Percentiles rank a stretch among this genome's conserved stretches.
Evolutionary conservation across 2,797 vertebrate species (phyloP).

Genomic region (Remorina albescens): DNA sequence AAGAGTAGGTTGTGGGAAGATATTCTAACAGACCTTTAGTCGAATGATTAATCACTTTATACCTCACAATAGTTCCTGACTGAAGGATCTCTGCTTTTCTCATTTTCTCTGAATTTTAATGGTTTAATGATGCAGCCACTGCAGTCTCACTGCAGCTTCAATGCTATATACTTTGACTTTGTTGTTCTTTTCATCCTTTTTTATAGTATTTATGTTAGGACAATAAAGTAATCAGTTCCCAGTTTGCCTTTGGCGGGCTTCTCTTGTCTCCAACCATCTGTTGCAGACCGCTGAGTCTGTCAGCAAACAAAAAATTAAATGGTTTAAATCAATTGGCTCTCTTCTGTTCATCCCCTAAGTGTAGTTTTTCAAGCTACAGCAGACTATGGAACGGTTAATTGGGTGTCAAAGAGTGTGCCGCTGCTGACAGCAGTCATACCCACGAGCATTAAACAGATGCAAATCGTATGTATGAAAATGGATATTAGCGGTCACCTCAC

Average conservation of each 20-base stretch:
- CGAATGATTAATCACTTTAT: slow-evolving; percentile 45
- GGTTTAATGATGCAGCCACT: slow-evolving; percentile 9
- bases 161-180: slow-evolving; percentile 2
- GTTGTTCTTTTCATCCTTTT: slow-evolving; percentile 23
- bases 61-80: no score
- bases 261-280: slow-evolving; percentile 11
- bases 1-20: slow-evolving; percentile 6
- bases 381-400: slow-evolving; percentile 60
- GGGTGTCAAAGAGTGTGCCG: slow-evolving; percentile 54
- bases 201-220: slow-evolving; percentile 8
- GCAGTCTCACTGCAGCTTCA: slow-evolving; percentile 25
- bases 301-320: slow-evolving; percentile 17
- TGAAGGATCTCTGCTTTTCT: no score
- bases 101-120: slow-evolving; percentile 42
- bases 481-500: slow-evolving; percentile 46
- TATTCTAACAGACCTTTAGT: slow-evolving; percentile 22
- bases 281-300: slow-evolving; percentile 10
- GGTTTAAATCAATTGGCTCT: background rate
- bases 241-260: background rate
- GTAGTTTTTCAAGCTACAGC: slow-evolving; percentile 3
- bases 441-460: slow-evolving; percentile 59
- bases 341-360: slow-evolving; percentile 5
- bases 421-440: slow-evolving; percentile 56
- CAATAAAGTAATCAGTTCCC: slow-evolving; percentile 9
- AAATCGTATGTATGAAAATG: slow-evolving; percentile 66